These are phyloP conservation scores for Platycercus adscitus DNA, from an alignment of 2,113 vertebrate genomes.

Conservation along the genomic window DNA sequence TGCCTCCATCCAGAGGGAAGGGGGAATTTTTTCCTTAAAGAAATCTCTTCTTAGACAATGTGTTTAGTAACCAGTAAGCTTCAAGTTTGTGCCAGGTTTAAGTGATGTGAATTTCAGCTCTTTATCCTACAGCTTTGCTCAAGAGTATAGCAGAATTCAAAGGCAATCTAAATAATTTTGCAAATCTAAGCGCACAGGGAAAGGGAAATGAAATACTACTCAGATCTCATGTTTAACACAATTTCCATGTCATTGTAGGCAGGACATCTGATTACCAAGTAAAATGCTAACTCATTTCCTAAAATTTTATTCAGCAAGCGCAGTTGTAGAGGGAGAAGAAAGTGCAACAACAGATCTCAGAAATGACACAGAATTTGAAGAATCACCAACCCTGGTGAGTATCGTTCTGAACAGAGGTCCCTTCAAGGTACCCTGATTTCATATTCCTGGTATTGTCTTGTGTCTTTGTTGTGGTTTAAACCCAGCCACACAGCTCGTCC, in stretches of 20 bases:
- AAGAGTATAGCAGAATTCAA: neutral
- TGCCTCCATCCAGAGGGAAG: neutral
- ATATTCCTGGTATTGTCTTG: neutral
- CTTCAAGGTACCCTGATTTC: neutral
- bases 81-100: neutral
- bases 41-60: neutral
- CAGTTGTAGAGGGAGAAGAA: conserved; percentile 58
- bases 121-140: neutral
- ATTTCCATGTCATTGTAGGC: neutral
- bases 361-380: neutral
- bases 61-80: neutral
- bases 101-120: neutral
- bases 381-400: conserved; percentile 58
- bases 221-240: neutral
- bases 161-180: neutral
- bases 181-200: neutral
- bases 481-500: too few relatives aligned
- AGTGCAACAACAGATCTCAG: neutral
- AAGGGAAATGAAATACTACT: neutral
- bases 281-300: neutral
- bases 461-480: too few relatives aligned
- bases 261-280: neutral
- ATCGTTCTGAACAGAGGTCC: neutral
- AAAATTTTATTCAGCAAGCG: conserved; percentile 44
- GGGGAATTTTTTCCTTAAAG: neutral